Evolutionary conservation across 1,140 invertebrate genomes (phyloP), one percentile per base, ranked within the genome.

Genomic region (Bradynema listronoti): DNA sequence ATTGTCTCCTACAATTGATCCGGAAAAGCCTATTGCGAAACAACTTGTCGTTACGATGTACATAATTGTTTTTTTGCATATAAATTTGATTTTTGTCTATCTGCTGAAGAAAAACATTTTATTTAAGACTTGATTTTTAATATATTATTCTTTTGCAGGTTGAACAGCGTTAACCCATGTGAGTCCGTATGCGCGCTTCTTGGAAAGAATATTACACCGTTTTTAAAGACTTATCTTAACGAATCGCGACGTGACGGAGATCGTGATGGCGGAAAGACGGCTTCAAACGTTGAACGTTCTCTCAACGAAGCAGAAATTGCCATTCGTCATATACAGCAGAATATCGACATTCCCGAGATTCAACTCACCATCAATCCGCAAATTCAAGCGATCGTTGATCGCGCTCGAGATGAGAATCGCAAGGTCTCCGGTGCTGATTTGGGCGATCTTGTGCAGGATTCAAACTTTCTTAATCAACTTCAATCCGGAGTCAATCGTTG

Each of bases 231-330:
- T 32, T 97, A 79, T 66, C 78, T 83, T 47, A 78, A 59, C n/a
- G 65, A 76, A 27, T 61, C 61, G 7, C 47, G 62, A n/a, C 74
- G 49, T 24, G n/a, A n/a, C n/a, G 59, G 61, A 16, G 72, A 79
- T 45, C 56, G 70, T 4, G 93, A 97, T 83, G 92, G 93, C 58
- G 92, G 97, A 79, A 98, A 99, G 81, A 92, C 98, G 88, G 93
- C 90, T 46, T 91, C 93, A 46, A 88, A 90, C 24, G 91, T 98
- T 16, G 94, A 99, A 79, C 98, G 98, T 81, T 96, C 94, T 79
- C 90, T 99, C 76, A 91, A 91, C n/a, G 95, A 99, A 80, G 81
- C 97, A 50, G 94, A 99, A 82, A 96, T 98, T 90, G 93, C 91
- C 3, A 80, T 99, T 9, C 80, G 98, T n/a, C 94, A 99, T 82